Base-by-base conservation (phyloP, 2,797 vertebrate species). In the Garrulus glandarius region DNA sequence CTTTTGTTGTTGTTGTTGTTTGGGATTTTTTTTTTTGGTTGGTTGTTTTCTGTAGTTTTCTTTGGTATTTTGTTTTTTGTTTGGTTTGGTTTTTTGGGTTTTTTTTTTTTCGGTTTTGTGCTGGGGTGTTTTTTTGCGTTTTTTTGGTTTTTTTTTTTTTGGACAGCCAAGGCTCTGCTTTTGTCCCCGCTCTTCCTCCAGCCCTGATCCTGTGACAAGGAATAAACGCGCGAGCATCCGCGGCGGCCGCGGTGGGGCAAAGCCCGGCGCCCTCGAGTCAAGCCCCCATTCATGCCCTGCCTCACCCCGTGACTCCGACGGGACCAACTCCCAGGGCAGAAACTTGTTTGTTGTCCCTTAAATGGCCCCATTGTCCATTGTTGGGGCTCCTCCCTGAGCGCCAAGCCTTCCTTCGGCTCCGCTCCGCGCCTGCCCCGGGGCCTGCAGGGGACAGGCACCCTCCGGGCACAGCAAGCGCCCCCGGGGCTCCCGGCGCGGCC, bases 351-450 rank as follows among this genome's bases (percentile, higher is more conserved):
- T 95, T 89, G 84, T 94, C 70, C 84, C 68, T 84, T 84, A 87
- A 93, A 96, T 74, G 89, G 84, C 75, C 55, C 82, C 92, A 92
- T 96, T 96, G 96, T 96, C 63, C 87, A 95, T 96, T 96, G 95
- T 96, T 55, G 55, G 56, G 80, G 92, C 91, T 82, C 77, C 39
- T 91, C 63, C 93, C 94, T 77, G 78, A 60, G 87, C 87, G 82
- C 74, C 76, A 30, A 68, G 67, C 60, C 92, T 86, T 64, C 92
- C 72, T 64, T 11, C 53, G 26, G 80, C 88, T 53, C 69, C 23
- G 43, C 77, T 81, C 46, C 4, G 36, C 0, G 63, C 81, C 67
- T 68, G 74, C 78, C 87, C 67, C 0, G 8, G 27, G 56, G 27
- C 50, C 34, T 7, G 0, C 8, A 13, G 74, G 92, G 60, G 18